These are phyloP conservation scores for Troides aeacus DNA, from an alignment of 2,888 invertebrate genomes.

Conservation along the genomic window DNA sequence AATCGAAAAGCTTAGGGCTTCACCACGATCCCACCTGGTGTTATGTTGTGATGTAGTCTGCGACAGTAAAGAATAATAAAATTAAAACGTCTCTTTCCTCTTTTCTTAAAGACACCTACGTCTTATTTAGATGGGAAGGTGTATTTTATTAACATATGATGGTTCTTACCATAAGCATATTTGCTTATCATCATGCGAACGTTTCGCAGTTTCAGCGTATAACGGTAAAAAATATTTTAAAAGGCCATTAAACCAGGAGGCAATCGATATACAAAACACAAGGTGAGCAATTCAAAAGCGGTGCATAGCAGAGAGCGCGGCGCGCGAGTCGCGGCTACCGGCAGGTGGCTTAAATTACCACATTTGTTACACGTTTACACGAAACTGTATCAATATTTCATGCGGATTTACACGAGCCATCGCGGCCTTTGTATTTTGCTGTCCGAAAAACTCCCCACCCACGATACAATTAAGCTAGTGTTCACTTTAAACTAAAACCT, in stretches of 20 bases:
- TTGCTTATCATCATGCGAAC: too few relatives aligned
- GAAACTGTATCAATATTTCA: slow-evolving; percentile 81
- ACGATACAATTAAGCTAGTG: slow-evolving; percentile 17
- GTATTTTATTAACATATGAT: too few relatives aligned
- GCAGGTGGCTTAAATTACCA: slow-evolving; percentile 79
- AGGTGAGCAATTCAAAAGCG: slow-evolving; percentile 69
- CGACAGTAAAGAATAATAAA: too few relatives aligned
- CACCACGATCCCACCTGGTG: too few relatives aligned
- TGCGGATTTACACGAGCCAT: slow-evolving; percentile 77
- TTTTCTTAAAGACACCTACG: too few relatives aligned
- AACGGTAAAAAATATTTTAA: not conserved
- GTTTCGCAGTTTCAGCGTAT: too few relatives aligned
- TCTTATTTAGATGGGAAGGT: too few relatives aligned
- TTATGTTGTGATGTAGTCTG: too few relatives aligned
- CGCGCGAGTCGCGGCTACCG: slow-evolving; percentile 53
- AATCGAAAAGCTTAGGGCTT: too few relatives aligned
- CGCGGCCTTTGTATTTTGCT: slow-evolving; percentile 70
- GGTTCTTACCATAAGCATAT: too few relatives aligned
- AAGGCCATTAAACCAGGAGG: not conserved
- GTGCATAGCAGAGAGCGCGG: slow-evolving; percentile 58
- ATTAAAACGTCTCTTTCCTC: too few relatives aligned
- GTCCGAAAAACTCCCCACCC: slow-evolving; percentile 54
- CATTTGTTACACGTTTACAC: slow-evolving; percentile 81
- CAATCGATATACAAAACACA: slow-evolving; percentile 40
- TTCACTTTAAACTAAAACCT: slow-evolving; percentile 2